Conservation (phyloP, 1,140 invertebrate genomes). For the Bradynema listronoti region DNA sequence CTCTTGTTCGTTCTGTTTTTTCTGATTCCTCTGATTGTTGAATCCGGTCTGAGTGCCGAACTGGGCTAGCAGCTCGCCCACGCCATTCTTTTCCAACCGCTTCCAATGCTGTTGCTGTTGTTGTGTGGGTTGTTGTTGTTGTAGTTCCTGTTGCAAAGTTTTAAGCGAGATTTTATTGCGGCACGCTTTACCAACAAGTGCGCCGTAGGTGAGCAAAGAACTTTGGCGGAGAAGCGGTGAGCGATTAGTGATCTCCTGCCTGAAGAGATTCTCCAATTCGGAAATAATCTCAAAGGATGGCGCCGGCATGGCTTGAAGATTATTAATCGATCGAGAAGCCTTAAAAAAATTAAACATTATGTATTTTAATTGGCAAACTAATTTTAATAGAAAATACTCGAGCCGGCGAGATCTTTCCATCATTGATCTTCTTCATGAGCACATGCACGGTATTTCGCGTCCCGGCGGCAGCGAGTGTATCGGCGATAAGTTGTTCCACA, state of each 20-base stretch:
- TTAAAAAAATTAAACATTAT: conserved; percentile 2
- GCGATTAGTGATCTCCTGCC: conserved; percentile 18
- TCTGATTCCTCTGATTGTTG: too few species aligned
- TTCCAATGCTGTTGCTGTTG: too few species aligned
- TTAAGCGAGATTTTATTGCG: conserved; percentile 21
- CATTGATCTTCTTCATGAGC: conserved; percentile 28
- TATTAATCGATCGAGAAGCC: conserved; percentile 22
- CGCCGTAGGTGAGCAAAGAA: conserved; percentile 34
- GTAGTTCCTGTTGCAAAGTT: conserved; percentile 20
- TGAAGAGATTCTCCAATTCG: conserved; percentile 24
- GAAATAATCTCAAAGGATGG: conserved; percentile 31
- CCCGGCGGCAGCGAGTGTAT: conserved; percentile 36
- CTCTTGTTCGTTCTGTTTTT: conserved; percentile 29
- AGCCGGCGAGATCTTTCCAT: conserved; percentile 3
- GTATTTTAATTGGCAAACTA: not conserved
- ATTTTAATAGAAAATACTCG: not conserved
- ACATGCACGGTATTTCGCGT: conserved; percentile 30
- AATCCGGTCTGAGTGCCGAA: conserved; percentile 13
- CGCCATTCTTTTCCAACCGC: too few species aligned
- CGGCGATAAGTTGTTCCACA: conserved; percentile 25
- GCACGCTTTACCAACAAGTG: conserved; percentile 35
- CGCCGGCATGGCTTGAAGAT: conserved; percentile 23
- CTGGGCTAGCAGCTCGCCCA: conserved; percentile 4
- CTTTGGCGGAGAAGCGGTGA: conserved; percentile 21
- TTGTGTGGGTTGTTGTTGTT: too few species aligned